phyloP scores from a whole-genome alignment of 2,113 vertebrate genomes.

The Guaruba guarouba region DNA sequence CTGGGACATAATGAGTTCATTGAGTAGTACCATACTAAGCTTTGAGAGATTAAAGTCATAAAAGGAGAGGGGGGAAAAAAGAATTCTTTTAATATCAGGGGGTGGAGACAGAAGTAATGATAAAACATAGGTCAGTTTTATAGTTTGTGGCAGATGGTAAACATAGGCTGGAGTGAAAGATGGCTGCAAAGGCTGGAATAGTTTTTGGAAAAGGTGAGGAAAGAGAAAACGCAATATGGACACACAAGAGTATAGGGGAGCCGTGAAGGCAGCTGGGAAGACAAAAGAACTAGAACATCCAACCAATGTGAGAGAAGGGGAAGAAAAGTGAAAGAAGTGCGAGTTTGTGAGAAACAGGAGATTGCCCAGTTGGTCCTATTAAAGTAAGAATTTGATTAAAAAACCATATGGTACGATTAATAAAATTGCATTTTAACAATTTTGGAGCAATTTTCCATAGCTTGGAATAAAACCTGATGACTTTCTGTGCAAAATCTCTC shows the following conservation, averaged over 20 bases:
- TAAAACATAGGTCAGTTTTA: not conserved
- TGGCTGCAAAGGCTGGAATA: not conserved
- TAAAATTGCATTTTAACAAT: accelerated
- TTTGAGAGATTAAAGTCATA: not conserved
- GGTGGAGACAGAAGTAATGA: not conserved
- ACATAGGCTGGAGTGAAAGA: not conserved
- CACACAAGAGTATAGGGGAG: not conserved
- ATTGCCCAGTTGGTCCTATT: not conserved
- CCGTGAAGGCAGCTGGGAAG: not conserved
- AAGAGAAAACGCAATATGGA: not conserved
- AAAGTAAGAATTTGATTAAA: not conserved
- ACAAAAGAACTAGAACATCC: not conserved
- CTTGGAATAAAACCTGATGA: not conserved
- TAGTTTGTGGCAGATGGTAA: not conserved
- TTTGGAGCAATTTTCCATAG: accelerated
- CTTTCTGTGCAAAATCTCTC: not conserved
- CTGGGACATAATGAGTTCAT: not conserved
- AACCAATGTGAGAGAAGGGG: not conserved
- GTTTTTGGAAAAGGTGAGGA: not conserved
- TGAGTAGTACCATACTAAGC: not conserved
- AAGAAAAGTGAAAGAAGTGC: not conserved
- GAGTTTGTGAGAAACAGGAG: not conserved
- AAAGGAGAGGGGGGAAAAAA: accelerated
- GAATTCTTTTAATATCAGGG: not conserved
- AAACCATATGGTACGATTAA: accelerated